Base-by-base conservation (phyloP, 2,113 vertebrate species). In the Tautogolabrus adspersus region DNA sequence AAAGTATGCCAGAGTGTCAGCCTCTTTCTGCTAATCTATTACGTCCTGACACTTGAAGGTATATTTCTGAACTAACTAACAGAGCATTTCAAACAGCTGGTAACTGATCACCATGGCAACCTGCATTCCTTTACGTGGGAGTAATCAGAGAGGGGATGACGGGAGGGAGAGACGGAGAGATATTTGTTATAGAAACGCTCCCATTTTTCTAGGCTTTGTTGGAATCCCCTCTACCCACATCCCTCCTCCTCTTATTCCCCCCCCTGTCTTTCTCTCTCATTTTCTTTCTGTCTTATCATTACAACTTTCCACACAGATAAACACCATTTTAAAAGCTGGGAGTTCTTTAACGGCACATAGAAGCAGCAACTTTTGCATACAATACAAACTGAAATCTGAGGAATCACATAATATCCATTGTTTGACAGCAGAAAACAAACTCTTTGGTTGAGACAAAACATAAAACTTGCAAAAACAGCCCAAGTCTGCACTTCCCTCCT, bases 71-170 rank as follows among this genome's bases (percentile, higher is more conserved):
- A 74, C 62, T 49, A 55, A 52, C 67, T 81, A 55, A 66, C 59
- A 52, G 85, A 78, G 69, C 63, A 10, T 11, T 49, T 63, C 58
- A 70, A 92, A 92, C 93, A 93, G 93, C 94, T 93, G 93, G 82
- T 67, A 22, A 75, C 81, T 8, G 26, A 82, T 90, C 91, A 51
- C 96, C 94, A 93, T 94, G 95, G 95, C 90, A 96, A 96, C 96
- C 79, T 40, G 40, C 96, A 98, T 98, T 97, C 97, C 95, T 95
- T 90, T 78, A 84, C 75, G 92, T 77, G 84, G 91, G 91, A 95
- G 96, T 96, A 96, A 97, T 89, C 87, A 87, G 89, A 87, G 88
- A 83, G 88, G 90, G 90, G 92, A 54, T n/a, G 51, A 19, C 8
- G 93, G 88, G 87, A 90, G 71, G 16, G 34, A 59, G 61, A 12